Evolutionary conservation across 2,888 invertebrate species (phyloP).

Genomic region (Brachypterus glaber): DNA sequence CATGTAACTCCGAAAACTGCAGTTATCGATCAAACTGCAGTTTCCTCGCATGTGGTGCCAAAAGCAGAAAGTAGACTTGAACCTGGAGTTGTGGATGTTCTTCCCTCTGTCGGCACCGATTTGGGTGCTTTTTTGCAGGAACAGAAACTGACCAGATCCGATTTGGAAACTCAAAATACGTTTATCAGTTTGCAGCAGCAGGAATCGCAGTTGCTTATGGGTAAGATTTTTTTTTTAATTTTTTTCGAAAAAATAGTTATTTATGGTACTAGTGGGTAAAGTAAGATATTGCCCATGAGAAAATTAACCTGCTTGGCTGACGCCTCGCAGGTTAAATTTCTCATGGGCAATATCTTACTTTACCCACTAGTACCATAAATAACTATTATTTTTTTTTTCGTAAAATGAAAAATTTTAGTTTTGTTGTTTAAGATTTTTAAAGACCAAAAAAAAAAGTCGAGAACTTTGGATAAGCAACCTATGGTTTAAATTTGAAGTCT

Average conservation of each 20-base stretch:
- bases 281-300: no score
- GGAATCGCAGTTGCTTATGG: slow-evolving; percentile 52
- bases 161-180: slow-evolving; percentile 47
- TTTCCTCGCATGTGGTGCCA: background rate
- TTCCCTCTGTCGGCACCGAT: background rate
- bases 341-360: no score
- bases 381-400: no score
- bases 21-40: slow-evolving; percentile 4
- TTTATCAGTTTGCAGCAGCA: slow-evolving; percentile 51
- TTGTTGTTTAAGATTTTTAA: no score
- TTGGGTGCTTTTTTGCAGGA: slow-evolving; percentile 24
- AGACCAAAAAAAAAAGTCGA: slow-evolving; percentile 49
- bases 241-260: no score
- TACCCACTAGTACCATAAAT: no score
- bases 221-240: no score
- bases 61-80: background rate
- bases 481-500: no score
- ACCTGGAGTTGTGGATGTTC: background rate
- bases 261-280: no score
- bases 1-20: slow-evolving; percentile 10
- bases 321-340: no score
- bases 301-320: no score
- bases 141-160: slow-evolving; percentile 30
- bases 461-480: slow-evolving; percentile 46
- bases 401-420: no score